phyloP scores from a whole-genome alignment of 2,888 invertebrate species.

The Barypeithes pellucidus region DNA sequence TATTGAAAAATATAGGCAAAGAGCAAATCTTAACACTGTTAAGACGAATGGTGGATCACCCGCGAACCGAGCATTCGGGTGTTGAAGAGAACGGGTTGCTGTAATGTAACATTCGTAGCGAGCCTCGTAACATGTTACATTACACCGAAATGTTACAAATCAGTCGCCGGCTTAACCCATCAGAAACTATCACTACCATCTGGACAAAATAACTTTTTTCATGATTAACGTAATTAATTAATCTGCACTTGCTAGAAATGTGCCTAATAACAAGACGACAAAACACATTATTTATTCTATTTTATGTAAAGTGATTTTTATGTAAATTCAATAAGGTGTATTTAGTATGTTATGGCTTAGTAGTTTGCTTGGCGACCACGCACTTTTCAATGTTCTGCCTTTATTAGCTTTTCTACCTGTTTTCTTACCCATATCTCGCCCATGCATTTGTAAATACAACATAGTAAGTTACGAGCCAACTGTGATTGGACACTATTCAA shows the following conservation, averaged over 20 bases:
- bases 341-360: slow-evolving; percentile 27
- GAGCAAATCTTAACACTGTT: too few species aligned
- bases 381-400: slow-evolving; percentile 22
- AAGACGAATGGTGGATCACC: too few species aligned
- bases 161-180: too few species aligned
- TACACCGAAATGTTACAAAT: too few species aligned
- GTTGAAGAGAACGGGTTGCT: too few species aligned
- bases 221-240: too few species aligned
- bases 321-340: slow-evolving; percentile 31
- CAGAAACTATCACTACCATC: too few species aligned
- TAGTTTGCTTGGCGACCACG: slow-evolving; percentile 30
- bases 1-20: too few species aligned
- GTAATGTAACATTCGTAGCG: too few species aligned
- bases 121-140: too few species aligned
- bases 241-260: background rate
- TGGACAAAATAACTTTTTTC: too few species aligned
- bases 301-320: slow-evolving; percentile 28
- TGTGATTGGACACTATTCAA: slow-evolving; percentile 37
- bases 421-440: slow-evolving; percentile 42
- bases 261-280: slow-evolving; percentile 6
- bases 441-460: slow-evolving; percentile 38
- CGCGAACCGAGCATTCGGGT: too few species aligned
- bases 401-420: slow-evolving; percentile 40
- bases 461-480: slow-evolving; percentile 33
- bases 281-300: slow-evolving; percentile 14